Evolutionary conservation across 2,797 vertebrate genomes (phyloP).

Genomic region (Pogonophryne albipinna): DNA sequence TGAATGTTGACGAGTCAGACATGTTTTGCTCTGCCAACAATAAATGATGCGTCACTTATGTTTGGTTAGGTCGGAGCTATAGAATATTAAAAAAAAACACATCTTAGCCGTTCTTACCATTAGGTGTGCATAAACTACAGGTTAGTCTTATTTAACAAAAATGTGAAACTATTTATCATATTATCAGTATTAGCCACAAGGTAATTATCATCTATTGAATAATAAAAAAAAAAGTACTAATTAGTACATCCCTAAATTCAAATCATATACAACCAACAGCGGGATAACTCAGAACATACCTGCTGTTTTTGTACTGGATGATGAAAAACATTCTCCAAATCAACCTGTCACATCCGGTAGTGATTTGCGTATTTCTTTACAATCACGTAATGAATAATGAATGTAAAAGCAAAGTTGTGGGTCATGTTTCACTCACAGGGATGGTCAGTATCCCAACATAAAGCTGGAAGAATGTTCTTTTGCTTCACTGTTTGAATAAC

Average conservation of each 20-base stretch:
- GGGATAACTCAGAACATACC: constrained; percentile 2
- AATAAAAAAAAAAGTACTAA: too few relatives aligned
- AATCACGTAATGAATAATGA: constrained; percentile 59
- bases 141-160: neutral
- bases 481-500: neutral
- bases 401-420: constrained; percentile 40
- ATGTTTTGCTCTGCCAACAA: neutral
- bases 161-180: too few relatives aligned
- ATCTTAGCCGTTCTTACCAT: neutral
- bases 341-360: constrained; percentile 36
- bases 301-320: constrained; percentile 6
- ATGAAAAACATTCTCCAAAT: constrained; percentile 33
- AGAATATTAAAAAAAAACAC: neutral
- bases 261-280: neutral
- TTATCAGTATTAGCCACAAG: too few relatives aligned
- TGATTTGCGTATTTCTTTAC: constrained; percentile 48
- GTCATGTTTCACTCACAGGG: constrained; percentile 52
- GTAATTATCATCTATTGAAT: too few relatives aligned
- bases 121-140: neutral
- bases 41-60: neutral
- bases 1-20: neutral
- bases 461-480: neutral
- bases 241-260: neutral
- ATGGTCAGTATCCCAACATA: constrained; percentile 19
- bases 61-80: too few relatives aligned